Evolutionary conservation across 2,113 vertebrate species (phyloP), one percentile per base, ranked within the genome.

Genomic region (Narcine bancroftii): DNA sequence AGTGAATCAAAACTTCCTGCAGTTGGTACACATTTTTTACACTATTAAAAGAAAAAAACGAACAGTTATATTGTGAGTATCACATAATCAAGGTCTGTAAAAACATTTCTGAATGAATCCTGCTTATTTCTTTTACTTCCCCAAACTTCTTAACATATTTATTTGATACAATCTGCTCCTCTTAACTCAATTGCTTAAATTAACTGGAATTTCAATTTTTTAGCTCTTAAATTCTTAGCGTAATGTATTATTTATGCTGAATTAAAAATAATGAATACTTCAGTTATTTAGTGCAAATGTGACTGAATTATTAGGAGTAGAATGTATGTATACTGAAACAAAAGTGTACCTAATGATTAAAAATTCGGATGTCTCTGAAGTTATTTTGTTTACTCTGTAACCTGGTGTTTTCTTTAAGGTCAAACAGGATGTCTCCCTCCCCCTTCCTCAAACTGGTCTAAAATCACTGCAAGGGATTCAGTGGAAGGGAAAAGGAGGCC

Each of bases 291-390:
- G 17, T 24, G 17, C 81, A 87, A 36, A 87, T 36, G 81, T 87
- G 81, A 87, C 53, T 87, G 81, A 87, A 63, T 87, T 87, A 87
- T 63, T 60, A 60, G 81, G 81, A 87, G 81, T 87, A 87, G 81
- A 87, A n/a, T 63, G 81, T 87, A 87, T 85, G 53, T n/a, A 63
- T 60, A 60, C 81, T 87, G 53, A 87, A 87, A 87, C 33, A 60
- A 60, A 87, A 17, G 17, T 87, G 81, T 87, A 87, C 17, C 56
- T 36, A 87, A 87, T 87, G 81, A 87, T 87, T 87, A 87, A 87
- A 56, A 60, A 56, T 19, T 5, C 33, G 29, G 77, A 29, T 87
- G 53, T 85, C 45, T 81, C 50, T 60, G 47, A 83, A 26, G 79
- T 50, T 53, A 50, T 81, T 42, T 81, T 60, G 50, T 56, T 87